phyloP scores from a whole-genome alignment of 2,113 vertebrate genomes.

The Conger conger region DNA sequence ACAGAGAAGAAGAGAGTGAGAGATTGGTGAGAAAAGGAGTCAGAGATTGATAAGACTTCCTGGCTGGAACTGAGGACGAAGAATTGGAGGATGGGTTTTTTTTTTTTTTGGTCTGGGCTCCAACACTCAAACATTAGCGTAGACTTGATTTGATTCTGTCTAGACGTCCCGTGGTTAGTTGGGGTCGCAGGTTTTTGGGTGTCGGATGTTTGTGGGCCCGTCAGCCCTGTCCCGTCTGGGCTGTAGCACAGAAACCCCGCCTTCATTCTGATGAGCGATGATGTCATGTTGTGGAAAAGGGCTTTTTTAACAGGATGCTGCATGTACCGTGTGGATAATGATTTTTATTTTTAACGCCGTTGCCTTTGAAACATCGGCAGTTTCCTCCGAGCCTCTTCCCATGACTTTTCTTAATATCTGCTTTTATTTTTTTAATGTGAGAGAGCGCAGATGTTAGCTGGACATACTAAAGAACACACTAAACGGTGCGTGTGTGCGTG shows the following conservation, averaged over 20 bases:
- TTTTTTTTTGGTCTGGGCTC: background rate
- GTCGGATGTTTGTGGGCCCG: background rate
- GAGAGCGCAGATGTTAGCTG: conserved; percentile 48
- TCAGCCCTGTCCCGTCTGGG: background rate
- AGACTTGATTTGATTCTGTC: background rate
- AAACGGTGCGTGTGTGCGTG: conserved; percentile 35
- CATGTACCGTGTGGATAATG: conserved; percentile 30
- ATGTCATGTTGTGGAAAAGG: conserved; percentile 38
- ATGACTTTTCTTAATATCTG: conserved; percentile 33
- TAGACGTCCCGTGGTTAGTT: background rate
- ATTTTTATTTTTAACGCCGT: conserved; percentile 31
- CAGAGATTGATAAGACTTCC: background rate
- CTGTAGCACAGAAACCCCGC: background rate
- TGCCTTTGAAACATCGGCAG: conserved; percentile 25
- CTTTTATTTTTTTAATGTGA: conserved; percentile 62
- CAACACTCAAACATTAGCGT: background rate
- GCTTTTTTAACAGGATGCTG: conserved; percentile 30
- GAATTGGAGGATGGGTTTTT: background rate
- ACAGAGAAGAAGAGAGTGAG: no score
- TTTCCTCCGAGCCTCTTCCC: conserved; percentile 1
- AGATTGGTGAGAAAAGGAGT: background rate
- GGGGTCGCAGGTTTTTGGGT: background rate
- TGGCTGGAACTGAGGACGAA: background rate
- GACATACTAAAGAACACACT: conserved; percentile 45
- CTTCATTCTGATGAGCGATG: conserved; percentile 31